Evolutionary conservation across 2,888 invertebrate species (phyloP), one percentile per base, ranked within the genome.

Genomic region (Heterodera filipjevi): DNA sequence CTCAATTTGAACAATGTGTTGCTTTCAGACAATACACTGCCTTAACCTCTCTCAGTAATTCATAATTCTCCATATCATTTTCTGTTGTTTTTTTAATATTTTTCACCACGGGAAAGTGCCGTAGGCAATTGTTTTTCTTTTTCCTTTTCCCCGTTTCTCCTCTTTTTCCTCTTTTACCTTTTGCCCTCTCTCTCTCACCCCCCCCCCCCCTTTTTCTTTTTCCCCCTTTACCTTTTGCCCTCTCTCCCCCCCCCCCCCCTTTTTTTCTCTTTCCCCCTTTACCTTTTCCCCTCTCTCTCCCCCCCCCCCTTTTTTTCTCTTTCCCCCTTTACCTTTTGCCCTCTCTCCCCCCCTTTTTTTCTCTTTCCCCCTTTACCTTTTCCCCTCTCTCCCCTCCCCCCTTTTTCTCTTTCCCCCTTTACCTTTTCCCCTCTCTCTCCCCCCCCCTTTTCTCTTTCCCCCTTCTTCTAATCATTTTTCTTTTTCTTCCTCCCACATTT

Each of bases 1-100:
- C 59, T 27, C 59, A 10, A 27, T 59, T 59, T 59, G 59, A 59
- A 59, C 59, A 59, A 59, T 59, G 59, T 59, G 59, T 59, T 59
- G 59, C 59, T n/a, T 59, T 59, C 59, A 59, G 27, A 59, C 59
- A 59, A 59, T 59, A 27, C 27, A 8, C n/a, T 27, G 8, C 59
- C 59, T 0, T 27, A n/a, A n/a, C 22, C n/a, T 22, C 59, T 6
- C 59, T n/a, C 59, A n/a, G 5, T 27, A 59, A n/a, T 59, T 53
- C 53, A 19, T n/a, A n/a, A n/a, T 27, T 27, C n/a, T 27, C 8
- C 59, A 27, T 59, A 59, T 59, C 59, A 27, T 59, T 59, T 59
- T 59, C n/a, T 59, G 59, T 59, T 8, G 8, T 59, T 59, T 59
- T 59, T n/a, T n/a, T n/a, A n/a, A n/a, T n/a, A 10, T 27, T 59